phyloP scores from a whole-genome alignment of 1,140 invertebrate genomes.

The Hypothenemus hampei region DNA sequence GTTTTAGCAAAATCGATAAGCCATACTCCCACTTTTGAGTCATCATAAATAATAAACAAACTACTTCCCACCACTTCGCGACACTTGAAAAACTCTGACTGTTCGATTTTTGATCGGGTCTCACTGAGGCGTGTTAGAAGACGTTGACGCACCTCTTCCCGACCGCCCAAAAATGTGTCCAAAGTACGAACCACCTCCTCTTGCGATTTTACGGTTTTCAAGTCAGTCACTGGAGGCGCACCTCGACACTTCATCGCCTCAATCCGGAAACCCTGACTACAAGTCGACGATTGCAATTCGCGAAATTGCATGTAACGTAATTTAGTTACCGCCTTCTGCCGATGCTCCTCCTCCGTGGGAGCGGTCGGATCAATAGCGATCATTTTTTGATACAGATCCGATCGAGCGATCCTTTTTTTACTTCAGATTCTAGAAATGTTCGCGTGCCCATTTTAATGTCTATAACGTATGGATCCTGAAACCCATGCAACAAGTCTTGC shows the following conservation, averaged over 20 bases:
- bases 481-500: conserved; percentile 80
- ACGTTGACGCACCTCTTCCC: conserved; percentile 59
- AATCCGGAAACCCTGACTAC: conserved; percentile 89
- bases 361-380: conserved; percentile 83
- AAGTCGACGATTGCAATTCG: conserved; percentile 88
- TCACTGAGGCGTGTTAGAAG: conserved; percentile 70
- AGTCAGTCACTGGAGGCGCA: conserved; percentile 65
- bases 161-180: conserved; percentile 68
- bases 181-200: conserved; percentile 76
- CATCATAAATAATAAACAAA: conserved; percentile 90
- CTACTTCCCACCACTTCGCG: conserved; percentile 95
- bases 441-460: conserved; percentile 90
- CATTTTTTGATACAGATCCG: conserved; percentile 89
- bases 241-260: conserved; percentile 88
- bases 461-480: conserved; percentile 82
- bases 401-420: conserved; percentile 72
- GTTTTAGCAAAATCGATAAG: conserved; percentile 97
- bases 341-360: conserved; percentile 77
- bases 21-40: conserved; percentile 82
- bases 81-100: conserved; percentile 78
- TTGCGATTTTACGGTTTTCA: conserved; percentile 71
- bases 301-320: conserved; percentile 93
- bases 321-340: conserved; percentile 78
- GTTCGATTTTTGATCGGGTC: conserved; percentile 73
- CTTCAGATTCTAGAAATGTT: conserved; percentile 92